These are phyloP conservation scores for Gisinianus flammeolus DNA, from an alignment of 2,888 invertebrate genomes.

Conservation along the genomic window DNA sequence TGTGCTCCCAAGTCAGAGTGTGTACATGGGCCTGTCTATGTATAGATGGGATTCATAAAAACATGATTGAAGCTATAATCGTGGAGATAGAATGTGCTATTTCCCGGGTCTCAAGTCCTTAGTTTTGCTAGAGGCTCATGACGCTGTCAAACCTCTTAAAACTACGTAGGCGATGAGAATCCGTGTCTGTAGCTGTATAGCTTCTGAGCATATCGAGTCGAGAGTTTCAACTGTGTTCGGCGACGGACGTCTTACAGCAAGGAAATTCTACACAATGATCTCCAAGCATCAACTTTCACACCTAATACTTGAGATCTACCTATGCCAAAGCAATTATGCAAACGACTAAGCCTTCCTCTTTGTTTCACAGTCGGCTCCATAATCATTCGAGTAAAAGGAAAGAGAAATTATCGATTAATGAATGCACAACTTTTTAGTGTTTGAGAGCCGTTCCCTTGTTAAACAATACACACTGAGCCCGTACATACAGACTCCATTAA, in stretches of 20 bases:
- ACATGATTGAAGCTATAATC: slow-evolving; percentile 8
- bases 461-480: background rate
- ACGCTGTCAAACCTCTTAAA: background rate
- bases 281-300: background rate
- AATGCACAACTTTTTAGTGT: slow-evolving; percentile 24
- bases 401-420: slow-evolving; percentile 32
- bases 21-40: too few relatives aligned
- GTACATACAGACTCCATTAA: background rate
- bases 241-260: too few relatives aligned
- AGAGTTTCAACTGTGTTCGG: too few relatives aligned
- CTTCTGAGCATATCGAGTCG: too few relatives aligned
- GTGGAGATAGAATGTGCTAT: background rate
- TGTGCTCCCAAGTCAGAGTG: too few relatives aligned
- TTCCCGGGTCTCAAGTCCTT: background rate
- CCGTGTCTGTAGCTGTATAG: background rate
- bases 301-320: background rate
- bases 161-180: background rate
- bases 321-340: slow-evolving; percentile 33
- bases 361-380: slow-evolving; percentile 35
- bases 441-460: background rate
- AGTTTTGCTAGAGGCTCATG: background rate
- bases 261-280: too few relatives aligned
- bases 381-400: background rate
- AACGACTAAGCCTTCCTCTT: slow-evolving; percentile 33
- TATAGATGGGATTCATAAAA: background rate